These are phyloP conservation scores for Spodoptera litura DNA, from an alignment of 1,140 invertebrate species.

Conservation along the genomic window DNA sequence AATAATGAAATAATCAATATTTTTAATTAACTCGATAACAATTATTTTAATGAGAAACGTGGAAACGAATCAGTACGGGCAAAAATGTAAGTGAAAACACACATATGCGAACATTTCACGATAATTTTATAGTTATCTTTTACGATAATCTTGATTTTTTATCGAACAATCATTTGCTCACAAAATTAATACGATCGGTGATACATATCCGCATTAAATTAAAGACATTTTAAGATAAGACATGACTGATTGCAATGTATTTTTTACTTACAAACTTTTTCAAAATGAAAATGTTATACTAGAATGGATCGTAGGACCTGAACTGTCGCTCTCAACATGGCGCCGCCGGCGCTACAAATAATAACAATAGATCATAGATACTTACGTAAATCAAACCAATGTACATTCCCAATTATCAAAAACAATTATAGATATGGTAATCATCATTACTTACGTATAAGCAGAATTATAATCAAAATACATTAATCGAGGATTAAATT, in stretches of 20 bases:
- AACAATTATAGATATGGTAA: too few relatives aligned
- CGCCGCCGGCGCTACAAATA: too few relatives aligned
- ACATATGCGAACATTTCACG: conserved; percentile 2
- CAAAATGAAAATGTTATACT: background rate
- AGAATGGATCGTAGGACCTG: background rate
- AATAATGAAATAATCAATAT: too few relatives aligned
- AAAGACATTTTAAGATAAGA: conserved; percentile 8
- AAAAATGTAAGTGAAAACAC: background rate
- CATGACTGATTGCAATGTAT: conserved; percentile 9
- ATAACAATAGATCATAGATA: too few relatives aligned
- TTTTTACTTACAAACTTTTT: conserved; percentile 4
- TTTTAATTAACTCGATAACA: too few relatives aligned
- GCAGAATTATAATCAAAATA: too few relatives aligned
- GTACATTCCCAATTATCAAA: too few relatives aligned
- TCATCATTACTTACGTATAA: too few relatives aligned
- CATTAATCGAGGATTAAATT: too few relatives aligned
- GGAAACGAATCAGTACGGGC: background rate
- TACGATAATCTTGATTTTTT: conserved; percentile 6
- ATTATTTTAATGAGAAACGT: conserved; percentile 1
- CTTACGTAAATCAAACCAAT: too few relatives aligned
- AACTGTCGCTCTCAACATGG: too few relatives aligned
- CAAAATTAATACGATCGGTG: conserved; percentile 16
- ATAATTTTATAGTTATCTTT: conserved; percentile 13
- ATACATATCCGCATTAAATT: conserved; percentile 30
- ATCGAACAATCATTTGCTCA: conserved; percentile 26